These are phyloP conservation scores for Drosophila prostipennis DNA, from an alignment of 2,888 invertebrate genomes.

Conservation along the genomic window DNA sequence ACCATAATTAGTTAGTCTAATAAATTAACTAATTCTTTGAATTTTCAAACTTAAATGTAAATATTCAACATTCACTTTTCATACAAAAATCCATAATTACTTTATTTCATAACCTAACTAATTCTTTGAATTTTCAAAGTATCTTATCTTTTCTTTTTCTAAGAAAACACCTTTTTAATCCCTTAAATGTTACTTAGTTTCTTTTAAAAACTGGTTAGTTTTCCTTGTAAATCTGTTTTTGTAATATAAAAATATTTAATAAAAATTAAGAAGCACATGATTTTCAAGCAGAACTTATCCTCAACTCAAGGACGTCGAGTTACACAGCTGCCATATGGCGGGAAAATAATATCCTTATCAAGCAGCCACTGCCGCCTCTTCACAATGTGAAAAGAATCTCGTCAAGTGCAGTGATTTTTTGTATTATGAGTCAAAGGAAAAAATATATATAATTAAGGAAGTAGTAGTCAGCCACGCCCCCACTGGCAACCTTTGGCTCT, in stretches of 20 bases:
- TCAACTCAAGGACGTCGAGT: constrained; percentile 29
- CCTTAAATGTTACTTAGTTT: no score
- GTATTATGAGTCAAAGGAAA: constrained; percentile 7
- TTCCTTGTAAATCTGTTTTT: no score
- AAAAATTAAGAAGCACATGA: background rate
- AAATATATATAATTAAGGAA: constrained; percentile 24
- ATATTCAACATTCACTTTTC: no score
- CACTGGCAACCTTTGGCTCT: constrained; percentile 15
- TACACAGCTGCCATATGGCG: constrained; percentile 50
- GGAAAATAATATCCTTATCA: constrained; percentile 2
- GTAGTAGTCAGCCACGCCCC: constrained; percentile 22
- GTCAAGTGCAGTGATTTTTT: constrained; percentile 15
- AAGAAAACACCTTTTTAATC: no score
- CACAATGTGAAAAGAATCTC: constrained; percentile 6
- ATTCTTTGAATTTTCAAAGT: no score
- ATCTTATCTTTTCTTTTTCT: no score
- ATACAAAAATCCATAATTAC: no score
- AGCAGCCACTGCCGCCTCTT: background rate
- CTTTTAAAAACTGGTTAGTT: no score
- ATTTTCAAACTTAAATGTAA: no score
- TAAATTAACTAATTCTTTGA: no score
- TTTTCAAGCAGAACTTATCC: background rate
- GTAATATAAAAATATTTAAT: background rate
- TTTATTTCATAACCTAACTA: no score
- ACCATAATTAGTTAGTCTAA: no score